phyloP scores from a whole-genome alignment of 2,797 vertebrate genomes.

The Enteromius trimaculatus region DNA sequence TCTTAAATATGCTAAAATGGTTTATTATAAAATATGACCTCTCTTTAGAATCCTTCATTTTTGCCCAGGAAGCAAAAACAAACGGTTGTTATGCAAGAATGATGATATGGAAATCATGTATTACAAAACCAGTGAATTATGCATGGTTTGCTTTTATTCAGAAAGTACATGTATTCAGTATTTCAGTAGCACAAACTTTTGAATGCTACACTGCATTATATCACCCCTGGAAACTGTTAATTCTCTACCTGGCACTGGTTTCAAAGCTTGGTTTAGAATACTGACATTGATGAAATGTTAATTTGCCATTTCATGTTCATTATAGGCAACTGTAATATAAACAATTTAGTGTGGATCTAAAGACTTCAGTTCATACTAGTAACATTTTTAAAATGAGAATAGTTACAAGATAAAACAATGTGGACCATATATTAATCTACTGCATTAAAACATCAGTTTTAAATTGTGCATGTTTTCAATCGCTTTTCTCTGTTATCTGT shows the following conservation, averaged over 20 bases:
- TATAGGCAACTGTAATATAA: background rate
- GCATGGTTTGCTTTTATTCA: background rate
- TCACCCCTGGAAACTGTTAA: background rate
- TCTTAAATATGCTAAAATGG: background rate
- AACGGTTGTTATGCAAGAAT: background rate
- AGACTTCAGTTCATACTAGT: background rate
- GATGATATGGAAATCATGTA: background rate
- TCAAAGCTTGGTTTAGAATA: constrained; percentile 18
- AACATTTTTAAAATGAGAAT: background rate
- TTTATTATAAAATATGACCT: background rate
- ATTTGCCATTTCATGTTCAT: background rate
- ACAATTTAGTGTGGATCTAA: background rate
- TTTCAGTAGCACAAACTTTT: background rate
- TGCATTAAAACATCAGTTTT: background rate
- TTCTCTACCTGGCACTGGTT: background rate
- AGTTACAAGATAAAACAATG: background rate
- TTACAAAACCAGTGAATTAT: constrained; percentile 1
- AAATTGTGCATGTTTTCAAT: background rate
- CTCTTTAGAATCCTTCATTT: background rate
- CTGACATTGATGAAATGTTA: constrained; percentile 20
- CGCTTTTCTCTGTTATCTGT: constrained; percentile 73
- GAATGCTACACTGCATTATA: background rate
- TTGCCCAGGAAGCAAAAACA: background rate
- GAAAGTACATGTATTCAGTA: background rate
- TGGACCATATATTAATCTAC: constrained; percentile 1